These are phyloP conservation scores for Phrynocephalus versicolor DNA, from an alignment of 2,113 vertebrate genomes.

Conservation along the genomic window DNA sequence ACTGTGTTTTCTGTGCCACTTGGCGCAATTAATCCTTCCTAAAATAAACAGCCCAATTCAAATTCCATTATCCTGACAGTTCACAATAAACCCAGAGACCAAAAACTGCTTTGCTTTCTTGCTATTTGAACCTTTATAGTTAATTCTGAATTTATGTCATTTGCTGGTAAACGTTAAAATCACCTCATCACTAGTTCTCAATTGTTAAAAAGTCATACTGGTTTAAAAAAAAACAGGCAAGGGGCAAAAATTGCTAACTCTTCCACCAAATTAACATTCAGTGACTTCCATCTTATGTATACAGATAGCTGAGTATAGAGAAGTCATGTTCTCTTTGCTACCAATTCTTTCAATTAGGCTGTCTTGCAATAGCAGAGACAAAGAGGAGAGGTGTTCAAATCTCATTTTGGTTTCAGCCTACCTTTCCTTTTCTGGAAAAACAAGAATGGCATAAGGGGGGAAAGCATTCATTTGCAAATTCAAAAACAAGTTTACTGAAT, in stretches of 20 bases:
- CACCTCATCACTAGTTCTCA: slow-evolving; percentile 74
- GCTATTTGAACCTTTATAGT: slow-evolving; percentile 72
- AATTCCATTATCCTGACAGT: slow-evolving; percentile 78
- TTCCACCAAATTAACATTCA: slow-evolving; percentile 68
- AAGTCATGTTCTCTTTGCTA: slow-evolving; percentile 10
- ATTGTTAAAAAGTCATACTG: slow-evolving; percentile 69
- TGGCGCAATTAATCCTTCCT: slow-evolving; percentile 78
- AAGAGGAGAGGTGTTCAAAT: neutral
- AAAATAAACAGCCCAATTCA: slow-evolving; percentile 75
- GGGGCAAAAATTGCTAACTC: slow-evolving; percentile 55
- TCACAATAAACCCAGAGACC: slow-evolving; percentile 72
- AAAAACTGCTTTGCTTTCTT: slow-evolving; percentile 66
- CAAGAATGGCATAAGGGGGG: neutral
- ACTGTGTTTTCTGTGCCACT: slow-evolving; percentile 66
- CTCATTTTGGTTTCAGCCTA: neutral
- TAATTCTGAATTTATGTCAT: slow-evolving; percentile 80
- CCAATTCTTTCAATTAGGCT: slow-evolving; percentile 39
- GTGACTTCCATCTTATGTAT: slow-evolving; percentile 58
- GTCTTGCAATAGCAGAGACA: neutral
- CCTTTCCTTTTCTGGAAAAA: neutral
- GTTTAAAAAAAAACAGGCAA: slow-evolving; percentile 49
- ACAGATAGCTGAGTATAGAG: slow-evolving; percentile 59
- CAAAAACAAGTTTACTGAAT: neutral
- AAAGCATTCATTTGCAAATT: neutral
- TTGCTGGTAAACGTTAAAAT: slow-evolving; percentile 78